Evolutionary conservation across 1,140 invertebrate species (phyloP), one percentile per base, ranked within the genome.

Genomic region (Archivesica marissinica): DNA sequence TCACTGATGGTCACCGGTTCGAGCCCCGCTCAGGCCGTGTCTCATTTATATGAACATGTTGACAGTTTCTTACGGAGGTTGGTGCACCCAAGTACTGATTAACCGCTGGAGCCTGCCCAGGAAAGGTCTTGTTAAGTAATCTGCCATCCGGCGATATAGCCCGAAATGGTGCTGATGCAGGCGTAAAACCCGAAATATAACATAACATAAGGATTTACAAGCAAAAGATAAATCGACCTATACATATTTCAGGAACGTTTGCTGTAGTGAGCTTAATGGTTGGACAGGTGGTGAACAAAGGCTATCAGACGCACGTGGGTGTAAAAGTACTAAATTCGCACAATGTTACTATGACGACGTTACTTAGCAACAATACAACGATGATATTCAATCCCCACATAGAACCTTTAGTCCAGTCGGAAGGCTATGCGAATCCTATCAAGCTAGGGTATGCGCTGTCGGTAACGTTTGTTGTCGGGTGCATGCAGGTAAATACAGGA

Each of bases 201-300:
- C n/a, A n/a, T n/a, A n/a, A n/a, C n/a, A n/a, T n/a, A n/a, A n/a
- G n/a, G n/a, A n/a, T n/a, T n/a, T n/a, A n/a, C n/a, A n/a, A n/a
- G n/a, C n/a, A n/a, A n/a, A n/a, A n/a, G n/a, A n/a, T n/a, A n/a
- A n/a, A n/a, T n/a, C n/a, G n/a, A 7, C 7, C 7, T 52, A 20
- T 15, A 52, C 28, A 28, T 64, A 17, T 64, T 87, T 28, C 88
- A 94, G 93, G 94, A 23, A 94, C 94, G 30, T 94, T 94, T 91
- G 94, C 94, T 44, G 94, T 95, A 17, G 89, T 94, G 25, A 92
- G 93, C 85, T 86, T 95, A 64, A 94, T 95, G 94, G 90, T 94
- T 2, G 94, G 94, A 30, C 86, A 90, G 38, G 91, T 92, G 6
- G 93, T 94, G 9, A 90, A 91, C 66, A 87, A 89, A 52, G 89